Evolutionary conservation across 2,113 vertebrate species (phyloP).

Genomic region (Panthera tigris): DNA sequence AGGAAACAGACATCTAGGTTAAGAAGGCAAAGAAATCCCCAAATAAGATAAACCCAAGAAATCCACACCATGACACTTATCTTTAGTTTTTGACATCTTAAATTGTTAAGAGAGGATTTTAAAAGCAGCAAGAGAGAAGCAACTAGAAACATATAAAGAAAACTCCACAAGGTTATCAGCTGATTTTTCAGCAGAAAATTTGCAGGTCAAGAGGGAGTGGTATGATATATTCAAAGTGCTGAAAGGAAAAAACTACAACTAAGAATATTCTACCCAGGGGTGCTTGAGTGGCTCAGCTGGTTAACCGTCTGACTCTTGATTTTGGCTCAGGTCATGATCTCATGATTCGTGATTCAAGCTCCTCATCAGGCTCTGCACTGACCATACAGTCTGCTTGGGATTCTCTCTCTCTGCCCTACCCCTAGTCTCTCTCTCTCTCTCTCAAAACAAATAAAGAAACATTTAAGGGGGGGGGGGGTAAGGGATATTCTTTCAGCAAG

Average conservation of each 20-base stretch:
- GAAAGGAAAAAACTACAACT: not conserved
- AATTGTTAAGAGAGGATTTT: not conserved
- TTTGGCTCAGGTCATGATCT: too few species aligned
- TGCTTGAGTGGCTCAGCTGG: not conserved
- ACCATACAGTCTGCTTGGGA: too few species aligned
- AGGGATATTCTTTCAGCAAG: too few species aligned
- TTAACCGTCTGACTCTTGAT: too few species aligned
- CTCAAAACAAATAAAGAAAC: too few species aligned
- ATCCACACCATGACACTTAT: not conserved
- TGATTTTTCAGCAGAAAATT: not conserved
- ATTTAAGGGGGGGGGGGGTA: too few species aligned
- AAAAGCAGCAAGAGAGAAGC: not conserved
- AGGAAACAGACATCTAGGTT: not conserved
- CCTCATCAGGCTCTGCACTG: too few species aligned
- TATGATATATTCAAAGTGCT: not conserved
- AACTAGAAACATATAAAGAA: not conserved
- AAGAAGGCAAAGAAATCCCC: too few species aligned
- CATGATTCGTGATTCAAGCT: too few species aligned
- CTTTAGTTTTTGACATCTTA: not conserved
- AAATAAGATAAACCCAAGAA: not conserved
- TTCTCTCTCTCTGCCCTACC: too few species aligned
- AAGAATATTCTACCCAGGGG: not conserved
- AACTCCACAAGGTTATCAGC: not conserved
- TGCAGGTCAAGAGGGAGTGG: not conserved
- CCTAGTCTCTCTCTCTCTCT: too few species aligned